Conservation (phyloP, 1,140 invertebrate species). For the Papilio aristodemus region DNA sequence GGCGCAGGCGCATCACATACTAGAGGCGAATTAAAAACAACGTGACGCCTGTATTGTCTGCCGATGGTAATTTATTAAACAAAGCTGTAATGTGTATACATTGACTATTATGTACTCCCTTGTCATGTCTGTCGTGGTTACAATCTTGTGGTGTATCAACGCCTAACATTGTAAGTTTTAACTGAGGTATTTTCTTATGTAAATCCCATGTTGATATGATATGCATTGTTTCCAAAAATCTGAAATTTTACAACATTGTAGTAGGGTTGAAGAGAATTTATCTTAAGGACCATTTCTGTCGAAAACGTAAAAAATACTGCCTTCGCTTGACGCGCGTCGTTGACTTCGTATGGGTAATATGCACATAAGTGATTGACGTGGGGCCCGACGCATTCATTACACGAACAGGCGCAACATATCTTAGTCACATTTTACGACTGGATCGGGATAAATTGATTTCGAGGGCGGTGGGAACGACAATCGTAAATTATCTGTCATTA, state of each 20-base stretch:
- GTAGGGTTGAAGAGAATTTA: no score
- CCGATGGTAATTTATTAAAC: conserved; percentile 15
- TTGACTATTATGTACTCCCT: conserved; percentile 9
- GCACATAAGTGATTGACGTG: conserved; percentile 26
- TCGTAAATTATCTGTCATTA: conserved; percentile 25
- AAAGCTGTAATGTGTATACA: conserved; percentile 5
- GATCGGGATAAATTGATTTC: conserved; percentile 21
- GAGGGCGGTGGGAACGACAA: neutral
- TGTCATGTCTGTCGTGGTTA: conserved; percentile 3
- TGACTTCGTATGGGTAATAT: conserved; percentile 19
- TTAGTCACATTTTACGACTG: conserved; percentile 31
- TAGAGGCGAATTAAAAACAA: conserved; percentile 23
- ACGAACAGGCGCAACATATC: conserved; percentile 23
- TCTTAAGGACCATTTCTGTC: no score
- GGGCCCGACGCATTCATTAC: conserved; percentile 24
- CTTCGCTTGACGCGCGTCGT: neutral
- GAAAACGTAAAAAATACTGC: no score
- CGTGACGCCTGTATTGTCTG: conserved; percentile 10
- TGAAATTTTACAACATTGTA: no score
- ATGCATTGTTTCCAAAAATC: no score
- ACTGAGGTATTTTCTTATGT: no score
- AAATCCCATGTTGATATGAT: no score
- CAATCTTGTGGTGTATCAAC: neutral
- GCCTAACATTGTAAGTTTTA: no score
- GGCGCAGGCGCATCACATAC: conserved; percentile 17